Conservation (phyloP, 2,888 invertebrate genomes). For the Calameuta pallipes region DNA sequence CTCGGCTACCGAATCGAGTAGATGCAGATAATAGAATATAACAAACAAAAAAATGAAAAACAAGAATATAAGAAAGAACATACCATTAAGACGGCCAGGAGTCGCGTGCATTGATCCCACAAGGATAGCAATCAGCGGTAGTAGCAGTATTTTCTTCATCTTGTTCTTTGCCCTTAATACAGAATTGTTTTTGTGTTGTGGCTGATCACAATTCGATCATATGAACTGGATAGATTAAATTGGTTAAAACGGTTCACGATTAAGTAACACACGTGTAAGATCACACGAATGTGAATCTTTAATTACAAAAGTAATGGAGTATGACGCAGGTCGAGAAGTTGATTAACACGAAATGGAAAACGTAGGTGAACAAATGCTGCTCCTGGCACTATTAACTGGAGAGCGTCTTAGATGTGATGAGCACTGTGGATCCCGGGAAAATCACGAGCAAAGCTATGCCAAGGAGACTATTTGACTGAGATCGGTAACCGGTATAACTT, state of each 20-base stretch:
- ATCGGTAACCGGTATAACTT: constrained; percentile 6
- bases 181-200: no score
- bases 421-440: constrained; percentile 4
- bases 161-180: no score
- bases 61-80: constrained; percentile 17
- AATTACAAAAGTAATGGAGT: constrained; percentile 6
- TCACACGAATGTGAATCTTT: background rate
- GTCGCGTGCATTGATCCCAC: constrained; percentile 41
- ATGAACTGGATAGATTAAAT: background rate
- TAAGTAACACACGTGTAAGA: background rate
- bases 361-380: constrained; percentile 23
- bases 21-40: background rate
- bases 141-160: constrained; percentile 15
- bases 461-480: background rate
- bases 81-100: constrained; percentile 53
- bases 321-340: background rate
- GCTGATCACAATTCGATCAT: background rate
- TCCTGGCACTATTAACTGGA: constrained; percentile 34
- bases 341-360: constrained; percentile 18
- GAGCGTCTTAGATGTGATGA: constrained; percentile 35
- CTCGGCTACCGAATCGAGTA: background rate
- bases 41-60: background rate
- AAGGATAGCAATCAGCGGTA: constrained; percentile 34
- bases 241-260: background rate
- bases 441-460: background rate